Percentiles rank a stretch among this genome's conserved stretches.
Conservation (phyloP, 1,140 invertebrate genomes). For the Sycobia sp. region DNA sequence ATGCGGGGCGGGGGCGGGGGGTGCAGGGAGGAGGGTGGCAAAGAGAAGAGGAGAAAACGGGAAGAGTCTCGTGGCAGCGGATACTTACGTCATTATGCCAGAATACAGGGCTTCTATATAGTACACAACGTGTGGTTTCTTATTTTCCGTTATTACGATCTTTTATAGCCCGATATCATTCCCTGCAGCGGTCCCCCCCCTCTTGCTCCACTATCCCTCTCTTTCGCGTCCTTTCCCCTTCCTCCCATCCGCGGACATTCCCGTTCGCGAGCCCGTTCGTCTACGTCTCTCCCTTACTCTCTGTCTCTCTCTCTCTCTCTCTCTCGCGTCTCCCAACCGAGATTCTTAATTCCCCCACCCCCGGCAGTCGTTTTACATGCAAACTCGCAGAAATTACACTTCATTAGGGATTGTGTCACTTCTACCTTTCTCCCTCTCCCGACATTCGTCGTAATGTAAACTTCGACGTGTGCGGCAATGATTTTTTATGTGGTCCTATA, state of each 20-base stretch:
- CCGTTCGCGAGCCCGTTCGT: too few species aligned
- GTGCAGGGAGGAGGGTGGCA: background rate
- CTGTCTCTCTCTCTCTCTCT: background rate
- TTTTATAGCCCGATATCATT: conserved; percentile 42
- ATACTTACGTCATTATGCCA: conserved; percentile 52
- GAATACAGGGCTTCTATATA: conserved; percentile 36
- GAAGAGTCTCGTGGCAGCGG: conserved; percentile 39
- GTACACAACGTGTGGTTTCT: conserved; percentile 42
- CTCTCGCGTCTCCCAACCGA: background rate
- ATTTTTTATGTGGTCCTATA: too few species aligned
- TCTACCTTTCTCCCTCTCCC: background rate
- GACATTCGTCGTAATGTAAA: too few species aligned
- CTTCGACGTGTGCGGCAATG: too few species aligned
- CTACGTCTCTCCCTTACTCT: too few species aligned
- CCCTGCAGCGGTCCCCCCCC: background rate
- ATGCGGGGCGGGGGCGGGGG: conserved; percentile 8
- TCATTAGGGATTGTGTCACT: background rate
- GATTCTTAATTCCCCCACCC: conserved; percentile 10
- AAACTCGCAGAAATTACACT: conserved; percentile 6
- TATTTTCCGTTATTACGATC: conserved; percentile 48
- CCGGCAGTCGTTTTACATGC: background rate
- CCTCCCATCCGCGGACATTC: too few species aligned
- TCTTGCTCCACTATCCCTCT: conserved; percentile 7
- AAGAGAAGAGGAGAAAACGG: conserved; percentile 1
- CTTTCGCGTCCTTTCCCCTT: conserved; percentile 4